Evolutionary conservation across 2,888 invertebrate species (phyloP).

Genomic region (Poecilus cupreus): DNA sequence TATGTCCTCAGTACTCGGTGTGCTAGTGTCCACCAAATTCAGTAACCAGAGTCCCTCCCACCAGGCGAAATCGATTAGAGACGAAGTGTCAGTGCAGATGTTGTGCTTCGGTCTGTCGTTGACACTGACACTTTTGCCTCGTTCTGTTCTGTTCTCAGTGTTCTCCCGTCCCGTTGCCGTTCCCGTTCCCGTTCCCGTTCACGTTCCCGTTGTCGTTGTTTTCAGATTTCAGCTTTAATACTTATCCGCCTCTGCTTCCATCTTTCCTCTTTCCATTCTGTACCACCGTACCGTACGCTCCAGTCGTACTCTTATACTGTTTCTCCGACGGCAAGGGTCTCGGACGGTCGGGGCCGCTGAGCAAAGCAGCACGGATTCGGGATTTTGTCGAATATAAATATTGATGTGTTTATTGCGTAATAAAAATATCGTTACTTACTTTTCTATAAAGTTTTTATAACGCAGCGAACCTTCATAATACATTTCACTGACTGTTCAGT

Average conservation of each 20-base stretch:
- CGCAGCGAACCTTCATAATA: neutral
- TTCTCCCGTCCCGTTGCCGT: neutral
- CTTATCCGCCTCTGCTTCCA: neutral
- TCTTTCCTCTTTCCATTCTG: neutral
- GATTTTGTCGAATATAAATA: neutral
- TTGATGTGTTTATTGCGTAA: neutral
- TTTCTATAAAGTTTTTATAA: neutral
- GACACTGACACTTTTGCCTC: conserved; percentile 24
- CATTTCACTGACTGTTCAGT: neutral
- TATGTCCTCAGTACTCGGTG: neutral
- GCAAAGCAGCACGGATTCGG: neutral
- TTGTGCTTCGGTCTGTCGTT: conserved; percentile 27
- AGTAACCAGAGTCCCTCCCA: neutral
- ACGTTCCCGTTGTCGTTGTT: neutral
- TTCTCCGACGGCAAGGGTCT: too few relatives aligned
- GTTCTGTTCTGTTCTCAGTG: neutral
- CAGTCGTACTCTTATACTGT: neutral
- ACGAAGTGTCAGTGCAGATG: conserved; percentile 27
- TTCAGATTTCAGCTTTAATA: conserved; percentile 5
- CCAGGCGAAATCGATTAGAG: conserved; percentile 9
- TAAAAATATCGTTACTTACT: neutral
- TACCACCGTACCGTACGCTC: too few relatives aligned
- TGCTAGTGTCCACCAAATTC: neutral
- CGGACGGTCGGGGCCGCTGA: neutral
- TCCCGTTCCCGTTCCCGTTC: too few relatives aligned